Evolutionary conservation across 2,888 invertebrate genomes (phyloP).

Genomic region (Scaptodrosophila latifasciaeformis): DNA sequence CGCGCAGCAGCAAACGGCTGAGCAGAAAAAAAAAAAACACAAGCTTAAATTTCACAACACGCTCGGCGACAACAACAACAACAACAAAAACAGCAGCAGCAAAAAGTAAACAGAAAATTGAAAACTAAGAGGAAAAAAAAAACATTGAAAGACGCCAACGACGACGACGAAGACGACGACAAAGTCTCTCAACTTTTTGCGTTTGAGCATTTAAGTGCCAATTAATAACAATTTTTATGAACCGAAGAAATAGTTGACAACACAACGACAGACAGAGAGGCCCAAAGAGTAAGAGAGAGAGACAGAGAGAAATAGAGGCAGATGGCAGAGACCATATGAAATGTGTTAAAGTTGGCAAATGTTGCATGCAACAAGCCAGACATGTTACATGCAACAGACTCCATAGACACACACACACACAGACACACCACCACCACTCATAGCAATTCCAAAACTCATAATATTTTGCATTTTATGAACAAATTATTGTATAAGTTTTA

Average conservation of each 20-base stretch:
- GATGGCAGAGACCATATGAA: no score
- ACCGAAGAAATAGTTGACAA: constrained; percentile 75
- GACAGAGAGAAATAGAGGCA: no score
- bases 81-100: constrained; percentile 15
- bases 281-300: no score
- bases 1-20: constrained; percentile 41
- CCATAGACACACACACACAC: constrained; percentile 22
- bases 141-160: not conserved
- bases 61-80: constrained; percentile 46
- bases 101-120: constrained; percentile 49
- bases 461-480: constrained; percentile 72
- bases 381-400: constrained; percentile 33
- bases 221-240: constrained; percentile 76
- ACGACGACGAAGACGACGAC: constrained; percentile 20
- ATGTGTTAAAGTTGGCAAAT: no score
- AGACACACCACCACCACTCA: constrained; percentile 8
- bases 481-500: constrained; percentile 74
- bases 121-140: constrained; percentile 7
- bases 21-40: constrained; percentile 48
- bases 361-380: constrained; percentile 41
- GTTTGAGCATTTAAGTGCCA: constrained; percentile 75
- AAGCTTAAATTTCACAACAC: constrained; percentile 66
- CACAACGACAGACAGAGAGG: constrained; percentile 58
- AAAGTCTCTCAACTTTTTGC: constrained; percentile 69
- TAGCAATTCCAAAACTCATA: constrained; percentile 51